Conservation (phyloP, 2,113 vertebrate species). For the Tyto alba region DNA sequence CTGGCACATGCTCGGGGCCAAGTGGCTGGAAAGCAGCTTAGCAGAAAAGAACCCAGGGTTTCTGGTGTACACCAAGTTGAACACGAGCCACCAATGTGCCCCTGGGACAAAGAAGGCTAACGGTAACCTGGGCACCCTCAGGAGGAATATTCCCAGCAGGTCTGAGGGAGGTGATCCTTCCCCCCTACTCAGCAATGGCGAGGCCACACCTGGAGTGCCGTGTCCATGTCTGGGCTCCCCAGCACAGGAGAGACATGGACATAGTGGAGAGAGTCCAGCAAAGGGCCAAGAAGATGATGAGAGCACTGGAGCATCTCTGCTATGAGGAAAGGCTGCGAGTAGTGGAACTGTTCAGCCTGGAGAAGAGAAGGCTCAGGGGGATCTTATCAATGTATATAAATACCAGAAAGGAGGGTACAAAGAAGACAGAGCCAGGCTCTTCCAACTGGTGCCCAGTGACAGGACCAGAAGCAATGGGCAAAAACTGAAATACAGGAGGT, state of each 20-base stretch:
- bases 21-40: background rate
- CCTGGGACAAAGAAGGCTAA: background rate
- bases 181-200: background rate
- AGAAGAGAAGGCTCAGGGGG: no score
- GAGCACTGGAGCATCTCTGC: background rate
- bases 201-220: background rate
- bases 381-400: no score
- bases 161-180: background rate
- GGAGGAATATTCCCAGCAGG: background rate
- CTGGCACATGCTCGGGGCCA: background rate
- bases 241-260: background rate
- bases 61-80: background rate
- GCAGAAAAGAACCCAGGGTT: background rate
- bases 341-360: no score
- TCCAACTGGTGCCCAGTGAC: background rate
- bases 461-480: background rate
- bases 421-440: no score
- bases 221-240: background rate
- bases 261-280: background rate
- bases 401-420: no score
- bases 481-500: background rate
- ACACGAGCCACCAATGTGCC: background rate
- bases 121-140: background rate
- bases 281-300: background rate
- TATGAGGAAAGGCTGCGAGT: no score